These are phyloP conservation scores for Scrobipalpa atriplicella DNA, from an alignment of 2,888 invertebrate genomes.

Conservation along the genomic window DNA sequence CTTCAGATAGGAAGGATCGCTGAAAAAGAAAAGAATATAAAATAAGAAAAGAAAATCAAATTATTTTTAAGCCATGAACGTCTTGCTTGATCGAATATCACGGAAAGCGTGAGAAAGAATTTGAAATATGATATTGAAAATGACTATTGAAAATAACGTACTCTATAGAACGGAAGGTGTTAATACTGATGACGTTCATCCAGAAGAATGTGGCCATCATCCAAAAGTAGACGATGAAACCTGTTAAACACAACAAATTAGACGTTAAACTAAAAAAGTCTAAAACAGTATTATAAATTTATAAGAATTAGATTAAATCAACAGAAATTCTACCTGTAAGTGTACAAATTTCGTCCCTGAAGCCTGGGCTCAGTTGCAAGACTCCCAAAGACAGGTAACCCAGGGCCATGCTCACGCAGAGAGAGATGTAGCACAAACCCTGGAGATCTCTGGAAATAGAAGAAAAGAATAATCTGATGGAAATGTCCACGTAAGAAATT, in stretches of 20 bases:
- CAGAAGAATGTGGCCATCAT: slow-evolving; percentile 88
- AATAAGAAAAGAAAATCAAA: slow-evolving; percentile 1
- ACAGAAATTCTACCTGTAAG: slow-evolving; percentile 65
- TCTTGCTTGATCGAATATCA: no score
- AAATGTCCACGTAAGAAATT: neutral
- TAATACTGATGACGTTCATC: slow-evolving; percentile 86
- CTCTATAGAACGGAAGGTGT: slow-evolving; percentile 85
- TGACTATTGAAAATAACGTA: no score
- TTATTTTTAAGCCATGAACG: no score
- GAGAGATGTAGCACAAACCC: slow-evolving; percentile 85
- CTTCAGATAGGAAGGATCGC: slow-evolving; percentile 64
- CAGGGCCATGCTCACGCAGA: slow-evolving; percentile 82
- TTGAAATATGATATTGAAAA: no score
- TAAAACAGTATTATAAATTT: neutral
- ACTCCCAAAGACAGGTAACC: slow-evolving; percentile 83
- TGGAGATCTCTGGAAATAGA: slow-evolving; percentile 78
- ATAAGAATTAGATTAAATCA: neutral
- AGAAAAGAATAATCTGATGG: neutral
- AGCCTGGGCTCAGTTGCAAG: slow-evolving; percentile 75
- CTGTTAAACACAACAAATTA: slow-evolving; percentile 52
- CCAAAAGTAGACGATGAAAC: slow-evolving; percentile 82
- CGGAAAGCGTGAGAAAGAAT: neutral
- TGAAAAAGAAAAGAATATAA: slow-evolving; percentile 41
- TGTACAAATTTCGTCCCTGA: slow-evolving; percentile 70
- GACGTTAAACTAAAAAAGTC: neutral